Evolutionary conservation across 1,140 invertebrate species (phyloP), one percentile per base, ranked within the genome.

Genomic region (Tetragnatha versicolor): DNA sequence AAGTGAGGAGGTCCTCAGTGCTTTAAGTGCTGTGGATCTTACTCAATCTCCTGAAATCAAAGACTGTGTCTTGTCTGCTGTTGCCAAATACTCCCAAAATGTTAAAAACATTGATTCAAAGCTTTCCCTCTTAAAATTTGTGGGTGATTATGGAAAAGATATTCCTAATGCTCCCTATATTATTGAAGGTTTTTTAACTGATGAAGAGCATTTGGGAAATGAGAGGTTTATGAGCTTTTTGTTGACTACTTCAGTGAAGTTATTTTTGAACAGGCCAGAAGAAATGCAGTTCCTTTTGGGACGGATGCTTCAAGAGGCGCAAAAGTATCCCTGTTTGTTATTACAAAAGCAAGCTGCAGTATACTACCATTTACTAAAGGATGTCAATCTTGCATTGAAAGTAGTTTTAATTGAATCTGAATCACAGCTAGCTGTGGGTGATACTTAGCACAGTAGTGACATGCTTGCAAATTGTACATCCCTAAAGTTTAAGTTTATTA

Each of bases 201-300:
- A 58, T 61, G 31, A 39, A 17, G 31, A 61, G 1, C 22, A 29
- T 17, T 20, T 61, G 45, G 65, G 70, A 61, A 37, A 61, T 58
- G 65, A 60, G n/a, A 69, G 5, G 17, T 12, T 79, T 14, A 37
- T 61, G 39, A 69, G 25, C 37, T 9, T 25, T 33, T 27, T 79
- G 12, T n/a, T 79, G 22, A 60, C 29, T n/a, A 51, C 65, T 6
- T 27, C 65, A 6, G 65, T 79, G 6, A 79, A 69, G 37, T 25
- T 79, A 3, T 79, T 79, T 49, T 25, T 79, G 7, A 25, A 20
- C 6, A 37, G 65, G 17, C 76, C 76, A 20, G 51, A 42, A 33
- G 65, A 79, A 61, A 79, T 79, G 76, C 65, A 79, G 14, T 20
- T 69, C 29, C 17, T 79, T 35, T 47, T 79, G 35, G 76, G 76